These are phyloP conservation scores for Aplysina aerophoba DNA, from an alignment of 37 sponge, comb jelly and placozoan genomes.

Conservation along the genomic window DNA sequence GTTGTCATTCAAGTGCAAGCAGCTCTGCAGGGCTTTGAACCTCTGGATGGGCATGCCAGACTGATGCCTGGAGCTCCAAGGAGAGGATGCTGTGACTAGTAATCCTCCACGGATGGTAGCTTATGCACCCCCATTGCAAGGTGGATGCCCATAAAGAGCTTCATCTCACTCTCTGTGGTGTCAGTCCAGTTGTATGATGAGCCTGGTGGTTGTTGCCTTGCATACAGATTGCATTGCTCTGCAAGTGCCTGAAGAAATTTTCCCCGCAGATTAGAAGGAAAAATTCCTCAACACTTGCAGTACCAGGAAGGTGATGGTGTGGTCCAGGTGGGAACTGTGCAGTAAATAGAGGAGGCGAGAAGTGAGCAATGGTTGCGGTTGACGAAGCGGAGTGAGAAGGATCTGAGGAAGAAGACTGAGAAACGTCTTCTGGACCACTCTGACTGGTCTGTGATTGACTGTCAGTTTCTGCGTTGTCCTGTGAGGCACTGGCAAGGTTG, in stretches of 20 bases:
- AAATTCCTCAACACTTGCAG: neutral
- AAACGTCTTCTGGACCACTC: too few relatives aligned
- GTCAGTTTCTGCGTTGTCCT: too few relatives aligned
- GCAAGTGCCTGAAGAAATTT: neutral
- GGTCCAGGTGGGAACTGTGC: neutral
- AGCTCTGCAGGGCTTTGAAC: neutral
- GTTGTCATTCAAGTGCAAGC: neutral
- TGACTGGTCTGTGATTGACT: too few relatives aligned
- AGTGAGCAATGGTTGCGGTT: neutral
- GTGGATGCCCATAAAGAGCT: neutral
- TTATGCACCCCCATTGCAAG: conserved; percentile 3
- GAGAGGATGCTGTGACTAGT: neutral
- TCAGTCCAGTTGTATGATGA: conserved; percentile 1
- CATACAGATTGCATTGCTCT: conserved; percentile 1
- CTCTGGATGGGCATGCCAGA: neutral
- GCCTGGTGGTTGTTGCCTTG: conserved; percentile 8
- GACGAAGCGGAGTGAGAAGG: neutral
- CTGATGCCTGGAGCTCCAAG: neutral
- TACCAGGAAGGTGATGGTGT: neutral
- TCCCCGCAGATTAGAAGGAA: neutral
- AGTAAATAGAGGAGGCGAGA: neutral
- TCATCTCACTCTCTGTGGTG: neutral
- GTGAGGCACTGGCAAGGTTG: too few relatives aligned
- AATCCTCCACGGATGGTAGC: neutral
- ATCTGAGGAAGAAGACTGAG: too few relatives aligned